Conservation (phyloP, 2,113 vertebrate species). For the Tretioscincus oriximinensis region DNA sequence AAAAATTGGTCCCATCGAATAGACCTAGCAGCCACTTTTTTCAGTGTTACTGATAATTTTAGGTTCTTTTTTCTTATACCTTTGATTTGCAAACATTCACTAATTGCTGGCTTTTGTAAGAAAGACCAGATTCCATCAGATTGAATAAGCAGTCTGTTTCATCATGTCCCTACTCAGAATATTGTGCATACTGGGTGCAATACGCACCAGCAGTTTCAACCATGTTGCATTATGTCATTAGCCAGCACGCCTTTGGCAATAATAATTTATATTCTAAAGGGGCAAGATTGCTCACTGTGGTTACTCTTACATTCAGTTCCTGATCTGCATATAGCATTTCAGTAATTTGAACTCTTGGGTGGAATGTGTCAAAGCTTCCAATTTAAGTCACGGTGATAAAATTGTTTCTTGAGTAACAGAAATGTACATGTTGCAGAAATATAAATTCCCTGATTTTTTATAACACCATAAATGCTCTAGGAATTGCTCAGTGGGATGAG, state of each 20-base stretch:
- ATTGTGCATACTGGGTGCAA: slow-evolving; percentile 30
- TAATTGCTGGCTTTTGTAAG: slow-evolving; percentile 38
- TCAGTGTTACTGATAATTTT: slow-evolving; percentile 21
- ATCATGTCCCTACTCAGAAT: slow-evolving; percentile 32
- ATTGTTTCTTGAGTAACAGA: slow-evolving; percentile 18
- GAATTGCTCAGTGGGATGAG: not conserved
- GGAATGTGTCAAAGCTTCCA: slow-evolving; percentile 26
- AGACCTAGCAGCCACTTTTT: not conserved
- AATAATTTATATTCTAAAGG: slow-evolving; percentile 37
- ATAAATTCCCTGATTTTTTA: not conserved
- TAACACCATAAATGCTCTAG: slow-evolving; percentile 8
- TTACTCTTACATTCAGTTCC: slow-evolving; percentile 40
- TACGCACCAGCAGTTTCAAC: slow-evolving; percentile 28
- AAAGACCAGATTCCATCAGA: slow-evolving; percentile 51
- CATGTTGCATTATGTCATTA: slow-evolving; percentile 28
- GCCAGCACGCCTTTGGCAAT: slow-evolving; percentile 36
- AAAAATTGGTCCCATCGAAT: not conserved
- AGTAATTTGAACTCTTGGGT: slow-evolving; percentile 24
- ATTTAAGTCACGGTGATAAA: not conserved
- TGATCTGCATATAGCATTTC: slow-evolving; percentile 36
- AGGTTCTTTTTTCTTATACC: slow-evolving; percentile 23
- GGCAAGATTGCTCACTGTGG: slow-evolving; percentile 38
- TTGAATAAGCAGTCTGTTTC: slow-evolving; percentile 53
- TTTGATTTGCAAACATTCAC: slow-evolving; percentile 31
- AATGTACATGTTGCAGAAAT: not conserved